Evolutionary conservation across 2,888 invertebrate genomes (phyloP), one percentile per base, ranked within the genome.

Genomic region (Drosophila cracens): DNA sequence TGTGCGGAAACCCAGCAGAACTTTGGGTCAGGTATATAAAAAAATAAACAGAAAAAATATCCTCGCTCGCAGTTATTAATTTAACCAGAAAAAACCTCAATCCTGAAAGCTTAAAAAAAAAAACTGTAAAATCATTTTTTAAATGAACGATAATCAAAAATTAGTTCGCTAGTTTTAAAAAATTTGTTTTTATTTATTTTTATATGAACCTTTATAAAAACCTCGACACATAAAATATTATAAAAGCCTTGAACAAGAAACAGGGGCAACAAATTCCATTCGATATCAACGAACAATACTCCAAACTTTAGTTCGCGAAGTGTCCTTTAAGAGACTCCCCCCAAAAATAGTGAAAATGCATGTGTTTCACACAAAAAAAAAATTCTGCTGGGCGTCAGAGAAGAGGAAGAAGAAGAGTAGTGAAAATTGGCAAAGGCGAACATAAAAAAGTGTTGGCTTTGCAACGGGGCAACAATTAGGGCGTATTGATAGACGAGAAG

Each of bases 1-100:
- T 65, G 31, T 49, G 71, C 43, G 46, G 25, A 60, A 59, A 53
- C 79, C 79, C 79, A 79, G 65, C 73, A 76, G 76, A 78, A 79
- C 75, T 68, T 65, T 64, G 51, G n/a, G 13, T 27, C 34, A 34
- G 31, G 25, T 33, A 58, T 33, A 58, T 36, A 38, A 31, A 21
- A 65, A 13, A 43, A 21, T 7, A 57, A 40, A 52, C 21, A 21
- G 38, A 31, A 48, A 43, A 13, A 68, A 46, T 58, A 31, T 48
- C 40, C 52, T 52, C 21, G 33, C 27, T 13, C 11, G 21, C 21
- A 36, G 7, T 16, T 33, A 52, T 52, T 33, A 18, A 27, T 43
- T 52, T 64, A 8, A 38, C 25, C 25, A 13, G 51, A 16, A 34
- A 40, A 34, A 25, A 16, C 34, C 21, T 16, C 64, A 64, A 64